phyloP scores from a whole-genome alignment of 2,888 invertebrate species.

The Athetis lepigone region DNA sequence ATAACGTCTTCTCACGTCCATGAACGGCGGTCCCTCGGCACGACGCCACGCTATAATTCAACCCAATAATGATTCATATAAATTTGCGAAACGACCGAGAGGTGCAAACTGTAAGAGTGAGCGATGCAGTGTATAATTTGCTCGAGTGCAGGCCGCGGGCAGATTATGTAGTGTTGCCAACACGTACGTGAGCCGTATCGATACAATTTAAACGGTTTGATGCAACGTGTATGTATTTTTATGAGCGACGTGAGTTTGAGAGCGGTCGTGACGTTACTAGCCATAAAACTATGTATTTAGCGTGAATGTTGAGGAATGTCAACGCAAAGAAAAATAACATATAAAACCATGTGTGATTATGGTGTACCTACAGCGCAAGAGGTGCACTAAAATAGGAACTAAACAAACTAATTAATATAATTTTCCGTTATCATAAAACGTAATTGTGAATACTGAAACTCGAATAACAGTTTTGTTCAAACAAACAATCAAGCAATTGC shows the following conservation, averaged over 20 bases:
- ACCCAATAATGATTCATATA: constrained; percentile 85
- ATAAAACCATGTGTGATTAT: background rate
- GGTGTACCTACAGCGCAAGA: background rate
- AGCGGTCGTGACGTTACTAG: constrained; percentile 19
- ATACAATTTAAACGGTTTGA: constrained; percentile 59
- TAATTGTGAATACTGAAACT: constrained; percentile 15
- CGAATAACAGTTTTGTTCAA: constrained; percentile 41
- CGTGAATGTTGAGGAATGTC: constrained; percentile 4
- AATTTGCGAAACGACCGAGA: constrained; percentile 84
- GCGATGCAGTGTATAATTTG: constrained; percentile 81
- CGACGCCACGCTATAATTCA: constrained; percentile 81
- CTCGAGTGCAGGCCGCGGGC: constrained; percentile 77
- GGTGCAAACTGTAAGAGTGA: constrained; percentile 84
- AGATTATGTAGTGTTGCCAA: constrained; percentile 70
- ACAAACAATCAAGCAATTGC: constrained; percentile 48
- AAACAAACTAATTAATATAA: constrained; percentile 1
- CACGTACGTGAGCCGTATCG: constrained; percentile 57
- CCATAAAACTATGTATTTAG: constrained; percentile 31
- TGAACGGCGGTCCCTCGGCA: constrained; percentile 69
- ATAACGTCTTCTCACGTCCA: constrained; percentile 70
- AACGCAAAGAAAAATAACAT: background rate
- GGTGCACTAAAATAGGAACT: background rate
- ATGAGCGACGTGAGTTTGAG: constrained; percentile 45
- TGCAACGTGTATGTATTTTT: constrained; percentile 58
- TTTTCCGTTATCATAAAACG: constrained; percentile 31